These are phyloP conservation scores for Oophaga pumilio DNA, from an alignment of 2,113 vertebrate species.

Conservation along the genomic window DNA sequence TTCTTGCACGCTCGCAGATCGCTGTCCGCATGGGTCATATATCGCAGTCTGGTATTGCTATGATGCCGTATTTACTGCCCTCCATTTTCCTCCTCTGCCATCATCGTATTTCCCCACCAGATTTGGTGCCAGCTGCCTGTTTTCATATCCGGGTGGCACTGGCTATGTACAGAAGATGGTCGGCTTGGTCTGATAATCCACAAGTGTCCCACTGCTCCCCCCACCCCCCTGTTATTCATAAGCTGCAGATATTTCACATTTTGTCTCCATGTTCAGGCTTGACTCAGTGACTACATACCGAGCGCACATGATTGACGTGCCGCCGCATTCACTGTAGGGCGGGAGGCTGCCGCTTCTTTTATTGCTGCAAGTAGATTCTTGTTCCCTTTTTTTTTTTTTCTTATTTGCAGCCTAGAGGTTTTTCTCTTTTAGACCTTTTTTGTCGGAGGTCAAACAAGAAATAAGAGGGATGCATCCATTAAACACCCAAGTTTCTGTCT, in stretches of 20 bases:
- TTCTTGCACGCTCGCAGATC: too few relatives aligned
- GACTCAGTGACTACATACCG: slow-evolving; percentile 29
- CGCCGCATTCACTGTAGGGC: slow-evolving; percentile 3
- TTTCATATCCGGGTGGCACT: neutral
- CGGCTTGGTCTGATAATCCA: neutral
- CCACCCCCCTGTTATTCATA: neutral
- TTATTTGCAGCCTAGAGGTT: neutral
- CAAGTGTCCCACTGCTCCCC: neutral
- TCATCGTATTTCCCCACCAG: too few relatives aligned
- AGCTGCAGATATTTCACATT: slow-evolving; percentile 42
- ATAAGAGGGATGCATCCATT: neutral
- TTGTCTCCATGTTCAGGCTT: slow-evolving; percentile 43
- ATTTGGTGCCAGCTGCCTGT: neutral
- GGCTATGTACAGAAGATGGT: neutral
- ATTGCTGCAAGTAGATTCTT: slow-evolving; percentile 36
- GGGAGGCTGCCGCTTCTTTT: slow-evolving; percentile 18
- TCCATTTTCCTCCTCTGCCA: too few relatives aligned
- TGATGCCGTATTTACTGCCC: too few relatives aligned
- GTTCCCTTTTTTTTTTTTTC: neutral
- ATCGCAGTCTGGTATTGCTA: too few relatives aligned
- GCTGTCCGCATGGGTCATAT: too few relatives aligned
- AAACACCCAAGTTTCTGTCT: neutral
- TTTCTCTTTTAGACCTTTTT: neutral
- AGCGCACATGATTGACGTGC: slow-evolving; percentile 32
- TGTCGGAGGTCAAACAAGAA: neutral